These are phyloP conservation scores for Podiceps cristatus DNA, from an alignment of 2,113 vertebrate genomes.

Conservation along the genomic window DNA sequence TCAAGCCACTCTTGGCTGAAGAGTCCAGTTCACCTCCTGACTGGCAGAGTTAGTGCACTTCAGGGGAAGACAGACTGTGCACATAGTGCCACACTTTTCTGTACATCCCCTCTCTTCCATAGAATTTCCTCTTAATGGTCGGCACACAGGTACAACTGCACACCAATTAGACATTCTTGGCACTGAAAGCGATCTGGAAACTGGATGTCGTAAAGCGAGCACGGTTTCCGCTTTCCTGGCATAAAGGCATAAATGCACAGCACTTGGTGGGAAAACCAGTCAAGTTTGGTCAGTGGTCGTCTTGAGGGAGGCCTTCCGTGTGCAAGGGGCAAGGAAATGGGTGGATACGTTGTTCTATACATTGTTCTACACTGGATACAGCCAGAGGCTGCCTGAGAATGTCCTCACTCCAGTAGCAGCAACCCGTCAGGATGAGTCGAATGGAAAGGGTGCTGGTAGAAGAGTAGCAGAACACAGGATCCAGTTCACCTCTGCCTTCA, in stretches of 20 bases:
- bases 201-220: background rate
- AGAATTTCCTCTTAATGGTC: background rate
- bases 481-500: background rate
- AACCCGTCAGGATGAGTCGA: too few relatives aligned
- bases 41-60: background rate
- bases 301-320: background rate
- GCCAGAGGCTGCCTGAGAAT: background rate
- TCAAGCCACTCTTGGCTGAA: background rate
- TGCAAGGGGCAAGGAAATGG: background rate
- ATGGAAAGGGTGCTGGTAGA: background rate
- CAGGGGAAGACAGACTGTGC: background rate
- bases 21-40: background rate
- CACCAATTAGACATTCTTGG: background rate
- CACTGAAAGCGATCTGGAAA: background rate
- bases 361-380: background rate
- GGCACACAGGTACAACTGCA: background rate
- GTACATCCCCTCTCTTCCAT: background rate
- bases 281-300: background rate
- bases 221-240: background rate
- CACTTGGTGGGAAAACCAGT: background rate
- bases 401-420: background rate
- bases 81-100: background rate
- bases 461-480: background rate
- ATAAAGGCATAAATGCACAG: background rate
- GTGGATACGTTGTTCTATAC: fast-evolving